Conservation (phyloP, 2,888 invertebrate species). For the Apotomis turbidana region DNA sequence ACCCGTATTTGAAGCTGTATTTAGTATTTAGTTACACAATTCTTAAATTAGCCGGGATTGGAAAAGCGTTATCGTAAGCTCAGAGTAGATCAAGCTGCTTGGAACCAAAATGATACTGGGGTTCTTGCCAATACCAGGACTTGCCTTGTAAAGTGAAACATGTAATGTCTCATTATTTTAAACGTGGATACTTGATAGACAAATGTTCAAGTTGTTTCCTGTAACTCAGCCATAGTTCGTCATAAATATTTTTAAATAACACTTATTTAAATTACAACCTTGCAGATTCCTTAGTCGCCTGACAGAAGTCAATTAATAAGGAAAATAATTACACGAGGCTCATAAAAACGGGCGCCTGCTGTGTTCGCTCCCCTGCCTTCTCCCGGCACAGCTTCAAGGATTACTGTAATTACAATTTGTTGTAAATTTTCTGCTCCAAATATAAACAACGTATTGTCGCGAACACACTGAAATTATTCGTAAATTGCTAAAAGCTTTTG, state of each 20-base stretch:
- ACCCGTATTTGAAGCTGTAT: not conserved
- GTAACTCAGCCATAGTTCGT: too few species aligned
- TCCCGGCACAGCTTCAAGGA: constrained; percentile 31
- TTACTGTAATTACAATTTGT: constrained; percentile 60
- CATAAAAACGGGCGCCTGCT: constrained; percentile 15
- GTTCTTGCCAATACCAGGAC: too few species aligned
- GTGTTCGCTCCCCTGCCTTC: constrained; percentile 5
- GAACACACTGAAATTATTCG: constrained; percentile 34
- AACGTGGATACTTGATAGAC: too few species aligned
- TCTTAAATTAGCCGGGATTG: too few species aligned
- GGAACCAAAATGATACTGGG: too few species aligned
- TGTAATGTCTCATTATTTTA: too few species aligned
- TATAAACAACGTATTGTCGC: constrained; percentile 44
- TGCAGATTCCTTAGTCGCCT: not conserved
- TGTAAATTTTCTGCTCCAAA: constrained; percentile 61
- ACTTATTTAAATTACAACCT: too few species aligned
- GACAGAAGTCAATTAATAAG: constrained; percentile 2
- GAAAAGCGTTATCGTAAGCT: too few species aligned
- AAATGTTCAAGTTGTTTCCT: too few species aligned
- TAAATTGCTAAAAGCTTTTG: constrained; percentile 41
- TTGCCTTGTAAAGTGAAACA: too few species aligned
- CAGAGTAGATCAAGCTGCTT: too few species aligned
- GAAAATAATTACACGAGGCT: not conserved
- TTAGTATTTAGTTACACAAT: not conserved
- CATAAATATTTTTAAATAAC: not conserved